Evolutionary conservation across 2,113 vertebrate species (phyloP).

Genomic region (Vicugna pacos): DNA sequence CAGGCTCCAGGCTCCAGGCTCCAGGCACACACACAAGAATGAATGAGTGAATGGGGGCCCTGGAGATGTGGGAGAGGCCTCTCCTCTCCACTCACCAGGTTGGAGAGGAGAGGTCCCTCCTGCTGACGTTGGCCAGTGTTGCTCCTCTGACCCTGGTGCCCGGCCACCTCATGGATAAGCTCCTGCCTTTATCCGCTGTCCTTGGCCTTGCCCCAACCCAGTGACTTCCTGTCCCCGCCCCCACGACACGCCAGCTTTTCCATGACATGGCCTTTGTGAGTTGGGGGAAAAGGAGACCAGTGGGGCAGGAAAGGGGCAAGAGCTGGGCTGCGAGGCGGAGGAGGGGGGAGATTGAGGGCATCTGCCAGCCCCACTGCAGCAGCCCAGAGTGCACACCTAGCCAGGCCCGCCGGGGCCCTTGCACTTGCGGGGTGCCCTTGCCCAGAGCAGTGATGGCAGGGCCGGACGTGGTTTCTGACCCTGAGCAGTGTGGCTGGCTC

Average conservation of each 20-base stretch:
- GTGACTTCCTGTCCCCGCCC: conserved; percentile 64
- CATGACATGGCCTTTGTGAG: conserved; percentile 42
- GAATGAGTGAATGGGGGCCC: not conserved
- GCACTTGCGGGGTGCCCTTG: not conserved
- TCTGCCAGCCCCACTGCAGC: not conserved
- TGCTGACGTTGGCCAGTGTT: not conserved
- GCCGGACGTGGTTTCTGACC: not conserved
- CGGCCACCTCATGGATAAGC: not conserved
- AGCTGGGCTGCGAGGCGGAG: not conserved
- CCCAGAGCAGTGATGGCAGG: not conserved
- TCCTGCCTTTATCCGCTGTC: not conserved
- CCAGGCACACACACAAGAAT: not conserved
- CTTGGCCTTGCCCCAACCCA: not conserved
- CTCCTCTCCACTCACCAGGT: not conserved
- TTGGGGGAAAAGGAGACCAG: not conserved
- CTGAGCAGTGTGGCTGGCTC: not conserved
- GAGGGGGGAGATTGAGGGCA: not conserved
- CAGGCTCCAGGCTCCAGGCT: not conserved
- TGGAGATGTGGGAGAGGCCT: not conserved
- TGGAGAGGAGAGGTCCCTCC: not conserved
- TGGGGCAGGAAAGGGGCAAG: not conserved
- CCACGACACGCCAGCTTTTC: not conserved
- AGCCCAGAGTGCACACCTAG: too few relatives aligned
- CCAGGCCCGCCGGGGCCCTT: not conserved
- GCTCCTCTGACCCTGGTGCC: not conserved